phyloP scores from a whole-genome alignment of 2,797 vertebrate species.

The Staurois parvus region DNA sequence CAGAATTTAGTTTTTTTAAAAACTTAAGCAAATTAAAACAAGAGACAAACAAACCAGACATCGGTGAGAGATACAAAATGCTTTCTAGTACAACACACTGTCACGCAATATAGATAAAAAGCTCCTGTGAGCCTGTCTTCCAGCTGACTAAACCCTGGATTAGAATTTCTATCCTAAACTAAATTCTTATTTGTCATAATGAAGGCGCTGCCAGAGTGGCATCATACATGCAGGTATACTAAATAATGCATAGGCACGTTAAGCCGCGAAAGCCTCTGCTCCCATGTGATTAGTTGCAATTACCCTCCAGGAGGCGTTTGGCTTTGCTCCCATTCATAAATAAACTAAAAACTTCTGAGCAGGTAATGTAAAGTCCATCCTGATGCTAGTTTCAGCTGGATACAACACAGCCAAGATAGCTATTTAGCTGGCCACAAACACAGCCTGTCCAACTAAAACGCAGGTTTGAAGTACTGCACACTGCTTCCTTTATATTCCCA shows the following conservation, averaged over 20 bases:
- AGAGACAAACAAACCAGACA: neutral
- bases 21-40: too few species aligned
- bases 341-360: constrained; percentile 34
- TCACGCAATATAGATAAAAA: neutral
- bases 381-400: neutral
- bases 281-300: constrained; percentile 8
- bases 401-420: neutral
- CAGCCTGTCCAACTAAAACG: too few species aligned
- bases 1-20: too few species aligned
- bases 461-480: too few species aligned
- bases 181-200: neutral
- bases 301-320: neutral
- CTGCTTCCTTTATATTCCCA: too few species aligned
- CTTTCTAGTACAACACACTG: neutral
- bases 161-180: constrained; percentile 9
- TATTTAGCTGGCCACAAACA: neutral
- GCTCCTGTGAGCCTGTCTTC: constrained; percentile 5
- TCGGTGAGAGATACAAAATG: neutral
- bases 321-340: neutral
- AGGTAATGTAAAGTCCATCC: constrained; percentile 4
- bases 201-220: neutral
- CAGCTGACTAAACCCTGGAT: neutral
- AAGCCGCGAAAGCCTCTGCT: constrained; percentile 9
- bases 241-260: constrained; percentile 44
- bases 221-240: neutral